Base-by-base conservation (phyloP, 1,140 invertebrate species). In the Lethrus apterus region DNA sequence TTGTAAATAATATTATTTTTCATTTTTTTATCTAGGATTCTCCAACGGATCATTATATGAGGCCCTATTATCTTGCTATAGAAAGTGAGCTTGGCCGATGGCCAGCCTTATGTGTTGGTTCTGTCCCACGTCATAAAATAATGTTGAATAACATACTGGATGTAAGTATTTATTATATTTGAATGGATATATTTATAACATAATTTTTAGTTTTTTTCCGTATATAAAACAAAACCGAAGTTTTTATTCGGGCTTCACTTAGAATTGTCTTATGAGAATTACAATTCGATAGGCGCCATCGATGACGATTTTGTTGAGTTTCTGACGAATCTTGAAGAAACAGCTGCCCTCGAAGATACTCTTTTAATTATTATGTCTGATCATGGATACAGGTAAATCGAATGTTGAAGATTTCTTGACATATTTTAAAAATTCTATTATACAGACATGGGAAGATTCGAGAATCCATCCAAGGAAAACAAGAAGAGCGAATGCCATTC, bases 11-110 rank as follows among this genome's bases (percentile, higher is more conserved):
- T n/a, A n/a, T n/a, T n/a, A n/a, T n/a, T n/a, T n/a, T n/a, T 29
- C 17, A 8, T 29, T 15, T 17, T 29, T 4, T 24, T 31, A 43
- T 52, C 42, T 41, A 64, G n/a, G 57, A 69, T 1, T 79, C 84
- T 52, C 93, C 93, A 0, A 91, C 91, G 0, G 85, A 95, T 70
- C 92, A 96, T 68, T 96, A 93, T 60, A 82, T 93, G 72, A 69
- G 91, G 21, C 79, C 86, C 0, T 95, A 81, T 64, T 89, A 87
- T 56, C 48, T 84, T 21, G 73, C 74, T 3, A 68, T 74, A 13
- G 66, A 80, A 34, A 71, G 74, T 51, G 70, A 75, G 0, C 58
- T 67, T 0, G 58, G 65, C 1, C 72, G 71, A 21, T 82, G 75
- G 49, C 71, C 73, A 14, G 69, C 74, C 44, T 79, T 72, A 50